Conservation (phyloP, 2,888 invertebrate species). For the Drosophila infuscata region DNA sequence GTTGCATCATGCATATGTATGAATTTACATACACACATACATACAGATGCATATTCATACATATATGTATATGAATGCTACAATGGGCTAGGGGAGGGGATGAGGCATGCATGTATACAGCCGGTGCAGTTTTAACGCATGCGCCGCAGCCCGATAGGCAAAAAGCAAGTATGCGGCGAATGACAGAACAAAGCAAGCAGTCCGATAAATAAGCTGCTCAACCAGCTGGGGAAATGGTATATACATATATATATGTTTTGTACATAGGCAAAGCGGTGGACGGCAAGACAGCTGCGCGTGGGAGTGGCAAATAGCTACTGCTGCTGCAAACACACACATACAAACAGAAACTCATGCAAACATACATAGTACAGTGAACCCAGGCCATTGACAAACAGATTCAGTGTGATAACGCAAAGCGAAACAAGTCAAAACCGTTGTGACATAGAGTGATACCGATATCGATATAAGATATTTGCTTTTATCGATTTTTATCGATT, state of each 20-base stretch:
- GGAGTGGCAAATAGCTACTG: slow-evolving; percentile 39
- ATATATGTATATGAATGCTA: background rate
- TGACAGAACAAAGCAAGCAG: slow-evolving; percentile 2
- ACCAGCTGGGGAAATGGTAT: slow-evolving; percentile 42
- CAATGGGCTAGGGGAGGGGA: background rate
- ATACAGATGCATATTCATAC: background rate
- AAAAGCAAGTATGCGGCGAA: slow-evolving; percentile 34
- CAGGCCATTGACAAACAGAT: slow-evolving; percentile 5
- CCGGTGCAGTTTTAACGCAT: slow-evolving; percentile 9
- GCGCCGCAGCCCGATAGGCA: slow-evolving; percentile 29
- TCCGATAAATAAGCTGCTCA: slow-evolving; percentile 38
- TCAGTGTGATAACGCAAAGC: background rate
- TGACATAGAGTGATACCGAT: background rate
- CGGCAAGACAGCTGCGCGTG: slow-evolving; percentile 23
- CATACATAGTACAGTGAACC: slow-evolving; percentile 38
- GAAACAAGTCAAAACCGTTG: background rate
- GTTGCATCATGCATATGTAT: background rate
- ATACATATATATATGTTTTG: background rate
- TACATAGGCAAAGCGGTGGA: background rate
- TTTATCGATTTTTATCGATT: background rate
- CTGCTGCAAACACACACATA: background rate
- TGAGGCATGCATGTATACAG: background rate
- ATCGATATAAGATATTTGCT: background rate
- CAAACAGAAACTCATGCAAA: background rate
- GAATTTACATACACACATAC: background rate